These are phyloP conservation scores for Babyrousa celebensis DNA, from an alignment of 2,797 vertebrate genomes.

Conservation along the genomic window DNA sequence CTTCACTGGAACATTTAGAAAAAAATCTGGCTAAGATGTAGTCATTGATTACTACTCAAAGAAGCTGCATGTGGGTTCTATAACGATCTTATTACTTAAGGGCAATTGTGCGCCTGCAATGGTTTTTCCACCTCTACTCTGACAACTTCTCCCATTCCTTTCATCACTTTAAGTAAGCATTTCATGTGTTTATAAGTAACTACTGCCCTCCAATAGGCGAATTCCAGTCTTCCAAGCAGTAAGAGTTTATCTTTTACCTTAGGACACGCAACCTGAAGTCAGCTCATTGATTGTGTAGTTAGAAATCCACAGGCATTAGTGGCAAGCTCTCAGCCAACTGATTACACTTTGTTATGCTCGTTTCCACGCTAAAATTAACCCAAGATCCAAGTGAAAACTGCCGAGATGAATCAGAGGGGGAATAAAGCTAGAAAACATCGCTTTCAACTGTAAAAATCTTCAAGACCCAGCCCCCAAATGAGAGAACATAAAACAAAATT, in stretches of 20 bases:
- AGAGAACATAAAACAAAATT: constrained; percentile 74
- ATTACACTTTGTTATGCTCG: constrained; percentile 32
- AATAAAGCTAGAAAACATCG: constrained; percentile 18
- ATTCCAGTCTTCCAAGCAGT: constrained; percentile 25
- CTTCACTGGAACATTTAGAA: background rate
- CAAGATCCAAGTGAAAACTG: constrained; percentile 46
- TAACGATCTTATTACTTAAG: constrained; percentile 52
- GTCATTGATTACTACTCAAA: constrained; percentile 66
- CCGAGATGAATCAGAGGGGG: background rate
- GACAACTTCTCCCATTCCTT: background rate
- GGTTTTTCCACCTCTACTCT: constrained; percentile 15
- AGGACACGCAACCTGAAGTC: constrained; percentile 40
- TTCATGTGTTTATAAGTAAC: constrained; percentile 68
- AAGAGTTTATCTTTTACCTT: constrained; percentile 66
- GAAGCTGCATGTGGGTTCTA: background rate
- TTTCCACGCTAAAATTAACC: constrained; percentile 70
- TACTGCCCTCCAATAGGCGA: constrained; percentile 49
- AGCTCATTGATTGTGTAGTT: constrained; percentile 66
- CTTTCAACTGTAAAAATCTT: constrained; percentile 70
- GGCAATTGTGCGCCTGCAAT: constrained; percentile 31
- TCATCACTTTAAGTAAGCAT: background rate
- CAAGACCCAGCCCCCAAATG: constrained; percentile 65
- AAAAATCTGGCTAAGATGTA: background rate
- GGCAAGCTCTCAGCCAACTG: constrained; percentile 1
- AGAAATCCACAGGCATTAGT: background rate